Evolutionary conservation across 2,797 vertebrate species (phyloP), one percentile per base, ranked within the genome.

Genomic region (Antrozous pallidus): DNA sequence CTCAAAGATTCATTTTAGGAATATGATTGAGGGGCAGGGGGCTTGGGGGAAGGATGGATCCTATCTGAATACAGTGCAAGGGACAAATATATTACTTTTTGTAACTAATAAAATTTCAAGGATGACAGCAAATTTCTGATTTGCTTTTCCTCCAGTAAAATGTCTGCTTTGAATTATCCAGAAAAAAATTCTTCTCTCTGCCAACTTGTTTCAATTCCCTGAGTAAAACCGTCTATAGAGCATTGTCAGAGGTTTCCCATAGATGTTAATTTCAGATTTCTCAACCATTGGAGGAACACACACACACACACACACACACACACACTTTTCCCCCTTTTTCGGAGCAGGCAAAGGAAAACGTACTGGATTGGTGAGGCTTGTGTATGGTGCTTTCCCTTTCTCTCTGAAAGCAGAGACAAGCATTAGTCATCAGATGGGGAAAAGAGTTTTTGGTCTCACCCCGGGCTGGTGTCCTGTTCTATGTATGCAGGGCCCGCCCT

Each of bases 121-220:
- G 87, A 91, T 94, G 87, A 97, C 95, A 94, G 94, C 94, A 96
- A 95, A 95, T 97, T 97, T 97, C 95, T 95, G 95, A 97, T 95
- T 96, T 97, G 96, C 90, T 94, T 95, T 96, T 93, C 77, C 85
- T 51, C 69, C 79, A 91, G 93, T 90, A 88, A 95, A 95, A 95
- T 95, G 78, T 96, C 97, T 97, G 96, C 96, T 97, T 96, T 97
- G 95, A 96, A 95, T 97, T 96, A 97, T 49, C 70, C 81, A 94
- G 95, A 95, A 95, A 82, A 81, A 92, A 95, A 96, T 97, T 93
- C 81, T 96, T 92, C 82, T 95, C 94, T 81, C 86, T 97, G 96
- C 96, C 97, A 96, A 96, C 88, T 97, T 93, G 87, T 95, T 96
- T 93, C 94, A 95, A 95, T 96, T 95, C 94, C 93, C 93, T 63